These are phyloP conservation scores for Plutomurus gul DNA, from an alignment of 1,140 invertebrate genomes.

Conservation along the genomic window DNA sequence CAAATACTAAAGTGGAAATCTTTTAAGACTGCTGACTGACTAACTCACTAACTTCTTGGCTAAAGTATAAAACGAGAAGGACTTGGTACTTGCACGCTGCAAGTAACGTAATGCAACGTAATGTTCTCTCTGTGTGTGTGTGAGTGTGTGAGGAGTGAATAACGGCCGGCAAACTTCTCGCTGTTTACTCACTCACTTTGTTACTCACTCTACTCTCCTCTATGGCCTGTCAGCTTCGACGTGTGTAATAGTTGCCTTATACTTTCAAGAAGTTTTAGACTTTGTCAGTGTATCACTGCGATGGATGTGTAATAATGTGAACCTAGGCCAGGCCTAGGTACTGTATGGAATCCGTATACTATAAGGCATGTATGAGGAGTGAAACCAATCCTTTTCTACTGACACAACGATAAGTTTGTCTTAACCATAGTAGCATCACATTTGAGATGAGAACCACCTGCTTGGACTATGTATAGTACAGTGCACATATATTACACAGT, in stretches of 20 bases:
- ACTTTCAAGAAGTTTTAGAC: neutral
- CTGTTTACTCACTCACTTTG: neutral
- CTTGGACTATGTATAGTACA: neutral
- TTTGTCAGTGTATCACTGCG: neutral
- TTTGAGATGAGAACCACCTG: too few species aligned
- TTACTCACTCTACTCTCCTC: conserved; percentile 13
- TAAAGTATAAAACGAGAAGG: too few species aligned
- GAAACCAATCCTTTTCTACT: neutral
- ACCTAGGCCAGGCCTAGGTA: neutral
- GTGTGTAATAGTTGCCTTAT: neutral
- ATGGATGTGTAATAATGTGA: neutral
- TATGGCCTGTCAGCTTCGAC: too few species aligned
- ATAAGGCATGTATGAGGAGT: too few species aligned
- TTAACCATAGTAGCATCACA: too few species aligned
- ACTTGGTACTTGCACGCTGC: too few species aligned
- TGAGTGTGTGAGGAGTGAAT: too few species aligned
- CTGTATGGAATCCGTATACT: too few species aligned
- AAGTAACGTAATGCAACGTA: neutral
- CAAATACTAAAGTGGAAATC: neutral
- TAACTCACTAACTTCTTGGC: neutral
- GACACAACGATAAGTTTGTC: conserved; percentile 12
- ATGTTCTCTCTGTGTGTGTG: too few species aligned
- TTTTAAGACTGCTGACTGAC: neutral
- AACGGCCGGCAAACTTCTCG: conserved; percentile 16
- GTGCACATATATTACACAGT: neutral